A percentile compares a stretch with the other conserved stretches of the same genome.
Evolutionary conservation across 2,113 vertebrate species (phyloP).

Genomic region (Sander vitreus): DNA sequence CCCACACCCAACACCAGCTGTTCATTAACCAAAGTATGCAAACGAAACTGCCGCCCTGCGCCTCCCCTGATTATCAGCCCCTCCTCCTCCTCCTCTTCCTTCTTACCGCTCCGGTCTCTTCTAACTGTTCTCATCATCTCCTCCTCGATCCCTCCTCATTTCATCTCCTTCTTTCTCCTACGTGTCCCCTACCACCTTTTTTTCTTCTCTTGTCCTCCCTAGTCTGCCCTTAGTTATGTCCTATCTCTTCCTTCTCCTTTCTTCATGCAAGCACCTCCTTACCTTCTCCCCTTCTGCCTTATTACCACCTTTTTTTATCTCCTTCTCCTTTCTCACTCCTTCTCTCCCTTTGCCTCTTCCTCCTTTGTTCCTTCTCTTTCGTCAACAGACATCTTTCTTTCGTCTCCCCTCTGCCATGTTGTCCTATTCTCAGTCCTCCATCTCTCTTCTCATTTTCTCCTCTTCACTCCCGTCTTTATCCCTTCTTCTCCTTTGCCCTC

Average conservation of each 20-base stretch:
- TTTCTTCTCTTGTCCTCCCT: background rate
- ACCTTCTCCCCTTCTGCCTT: background rate
- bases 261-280: background rate
- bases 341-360: background rate
- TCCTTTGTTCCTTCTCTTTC: background rate
- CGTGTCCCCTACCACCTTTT: background rate
- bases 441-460: background rate
- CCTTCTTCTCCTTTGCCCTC: background rate
- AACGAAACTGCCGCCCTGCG: slow-evolving; percentile 76
- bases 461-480: background rate
- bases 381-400: background rate
- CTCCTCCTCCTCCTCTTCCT: slow-evolving; percentile 51
- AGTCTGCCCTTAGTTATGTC: background rate
- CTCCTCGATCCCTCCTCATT: background rate
- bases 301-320: background rate
- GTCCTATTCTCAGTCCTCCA: background rate
- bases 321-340: background rate
- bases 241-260: background rate
- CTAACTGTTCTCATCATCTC: slow-evolving; percentile 54
- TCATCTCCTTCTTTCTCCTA: background rate
- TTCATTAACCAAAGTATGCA: slow-evolving; percentile 93
- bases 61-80: slow-evolving; percentile 70
- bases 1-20: slow-evolving; percentile 80
- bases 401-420: background rate
- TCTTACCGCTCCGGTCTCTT: slow-evolving; percentile 13